Base-by-base conservation (phyloP, 2,797 vertebrate genomes). In the Sarcophilus harrisii region DNA sequence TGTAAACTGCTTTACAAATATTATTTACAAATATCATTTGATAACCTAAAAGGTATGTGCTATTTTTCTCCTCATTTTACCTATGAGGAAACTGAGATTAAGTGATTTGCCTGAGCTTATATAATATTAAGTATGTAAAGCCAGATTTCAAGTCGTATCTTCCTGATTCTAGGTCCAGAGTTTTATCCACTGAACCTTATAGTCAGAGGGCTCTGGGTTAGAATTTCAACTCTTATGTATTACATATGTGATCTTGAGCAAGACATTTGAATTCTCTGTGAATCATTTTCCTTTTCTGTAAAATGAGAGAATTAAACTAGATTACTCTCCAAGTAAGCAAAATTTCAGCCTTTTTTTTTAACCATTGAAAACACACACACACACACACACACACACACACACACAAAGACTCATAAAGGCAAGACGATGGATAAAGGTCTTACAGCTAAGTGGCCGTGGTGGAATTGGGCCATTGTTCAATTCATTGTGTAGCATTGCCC, bases 371-470 rank as follows among this genome's bases (percentile, higher is more conserved):
- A 66, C 54, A 55, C 9, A 55, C 54, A 54, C 52, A 54, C 52
- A 54, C 52, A 54, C 52, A 54, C 52, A 54, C 52, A 54, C 52
- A 54, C 9, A 54, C 52, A 54, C 52, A 54, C 52, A 54, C 52
- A 55, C 54, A 32, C 66, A 38, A 9, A 38, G 21, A 27, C 8
- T 1, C n/a, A 73, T 55, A 58, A 90, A 93, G 24, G 3, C 29
- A 32, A 16, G 38, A 38, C 1, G 52, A 90, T 57, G 58, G 14
- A n/a, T 92, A 57, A 52, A 90, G 29, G 57, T 54, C 87, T 92
- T 3, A 11, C 29, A 13, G 21, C 52, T 66, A 38, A 2, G 5
- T 73, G 16, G 0, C 66, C 0, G 0, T 58, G 1, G 60, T 5
- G 24, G 91, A 45, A 1, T 4, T 59, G 21, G 32, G 30, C 12